phyloP scores from a whole-genome alignment of 2,888 invertebrate species.

The Chelonus formosanus region DNA sequence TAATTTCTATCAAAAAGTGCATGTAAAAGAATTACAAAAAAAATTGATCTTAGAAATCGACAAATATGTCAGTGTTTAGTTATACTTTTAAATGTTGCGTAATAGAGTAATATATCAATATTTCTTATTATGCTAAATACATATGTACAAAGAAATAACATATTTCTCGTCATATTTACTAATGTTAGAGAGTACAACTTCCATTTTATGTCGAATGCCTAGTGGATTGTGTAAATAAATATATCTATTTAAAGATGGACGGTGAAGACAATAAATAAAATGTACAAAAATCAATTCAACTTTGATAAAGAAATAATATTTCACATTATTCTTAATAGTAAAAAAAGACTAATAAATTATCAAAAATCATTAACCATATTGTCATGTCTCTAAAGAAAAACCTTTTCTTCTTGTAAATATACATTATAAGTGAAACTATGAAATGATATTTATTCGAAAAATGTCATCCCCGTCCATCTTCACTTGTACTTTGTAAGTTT shows the following conservation, averaged over 20 bases:
- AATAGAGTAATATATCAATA: no score
- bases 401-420: constrained; percentile 3
- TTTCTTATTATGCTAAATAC: no score
- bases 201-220: not conserved
- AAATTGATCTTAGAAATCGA: no score
- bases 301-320: constrained; percentile 1
- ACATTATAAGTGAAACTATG: not conserved
- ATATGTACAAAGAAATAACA: not conserved
- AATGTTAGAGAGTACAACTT: constrained; percentile 13
- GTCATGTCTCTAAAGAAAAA: not conserved
- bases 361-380: not conserved
- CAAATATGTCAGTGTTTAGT: no score
- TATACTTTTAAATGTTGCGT: no score
- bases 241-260: constrained; percentile 20
- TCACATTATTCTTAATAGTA: constrained; percentile 14
- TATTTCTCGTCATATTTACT: constrained; percentile 1
- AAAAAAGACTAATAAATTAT: not conserved
- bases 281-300: not conserved
- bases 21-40: no score
- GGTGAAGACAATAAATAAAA: constrained; percentile 23
- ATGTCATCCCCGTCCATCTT: constrained; percentile 10
- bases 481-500: not conserved
- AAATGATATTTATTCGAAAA: not conserved
- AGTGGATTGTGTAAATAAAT: constrained; percentile 5
- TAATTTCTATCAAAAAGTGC: no score